Evolutionary conservation across 2,888 invertebrate genomes (phyloP).

Genomic region (Leptogaster cylindrica): DNA sequence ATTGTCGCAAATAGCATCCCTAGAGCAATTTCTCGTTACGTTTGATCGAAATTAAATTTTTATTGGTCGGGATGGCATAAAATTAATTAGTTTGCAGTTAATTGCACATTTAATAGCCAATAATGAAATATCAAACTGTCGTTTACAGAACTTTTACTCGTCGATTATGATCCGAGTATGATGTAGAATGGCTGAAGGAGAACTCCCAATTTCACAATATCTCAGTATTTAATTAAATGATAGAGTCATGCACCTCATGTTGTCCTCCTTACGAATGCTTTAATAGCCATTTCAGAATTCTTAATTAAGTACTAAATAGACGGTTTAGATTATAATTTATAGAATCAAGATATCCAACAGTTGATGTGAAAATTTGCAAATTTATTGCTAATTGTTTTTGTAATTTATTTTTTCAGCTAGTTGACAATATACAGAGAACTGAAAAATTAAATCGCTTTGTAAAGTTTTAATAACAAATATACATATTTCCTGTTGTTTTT

Average conservation of each 20-base stretch:
- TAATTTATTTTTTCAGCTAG: no score
- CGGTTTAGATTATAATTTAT: no score
- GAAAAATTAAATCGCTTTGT: no score
- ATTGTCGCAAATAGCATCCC: no score
- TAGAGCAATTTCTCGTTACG: constrained; percentile 22
- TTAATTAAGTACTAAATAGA: no score
- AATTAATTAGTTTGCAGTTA: constrained; percentile 37
- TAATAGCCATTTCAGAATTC: neutral
- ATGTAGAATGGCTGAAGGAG: constrained; percentile 13
- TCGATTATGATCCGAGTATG: constrained; percentile 11
- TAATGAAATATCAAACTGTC: constrained; percentile 37
- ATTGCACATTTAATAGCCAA: constrained; percentile 32
- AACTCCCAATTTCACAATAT: constrained; percentile 18
- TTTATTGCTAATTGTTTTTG: no score
- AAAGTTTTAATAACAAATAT: no score
- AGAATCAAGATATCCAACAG: no score
- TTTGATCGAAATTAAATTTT: constrained; percentile 28
- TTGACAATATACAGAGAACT: no score
- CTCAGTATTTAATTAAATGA: constrained; percentile 16
- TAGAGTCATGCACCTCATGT: constrained; percentile 8
- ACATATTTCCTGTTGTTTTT: no score
- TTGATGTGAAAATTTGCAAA: no score
- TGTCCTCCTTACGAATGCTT: neutral
- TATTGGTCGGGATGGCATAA: constrained; percentile 23
- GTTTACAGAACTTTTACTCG: constrained; percentile 24